Percentiles rank a stretch among this genome's conserved stretches.
phyloP scores from a whole-genome alignment of 2,113 vertebrate species.

The Rousettus leschenaultii region DNA sequence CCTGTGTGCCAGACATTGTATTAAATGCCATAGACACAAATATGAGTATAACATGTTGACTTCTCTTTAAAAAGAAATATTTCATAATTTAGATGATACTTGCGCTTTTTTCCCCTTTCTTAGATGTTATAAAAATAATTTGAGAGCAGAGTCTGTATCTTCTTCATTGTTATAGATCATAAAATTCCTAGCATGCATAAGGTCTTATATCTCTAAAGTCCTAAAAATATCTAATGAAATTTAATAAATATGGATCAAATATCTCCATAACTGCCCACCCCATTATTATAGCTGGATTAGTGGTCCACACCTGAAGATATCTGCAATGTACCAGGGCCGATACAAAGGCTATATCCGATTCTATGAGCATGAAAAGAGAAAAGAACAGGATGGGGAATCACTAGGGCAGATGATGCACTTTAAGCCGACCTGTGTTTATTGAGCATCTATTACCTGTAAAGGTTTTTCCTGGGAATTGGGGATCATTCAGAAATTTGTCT shows the following conservation, averaged over 20 bases:
- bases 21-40: neutral
- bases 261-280: no score
- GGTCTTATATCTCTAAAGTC: neutral
- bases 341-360: neutral
- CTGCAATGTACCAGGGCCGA: neutral
- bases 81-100: neutral
- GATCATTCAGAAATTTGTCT: neutral
- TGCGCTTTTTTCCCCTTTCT: neutral
- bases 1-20: neutral
- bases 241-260: neutral
- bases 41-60: neutral
- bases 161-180: neutral
- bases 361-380: neutral
- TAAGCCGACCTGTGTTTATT: neutral
- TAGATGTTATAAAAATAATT: neutral
- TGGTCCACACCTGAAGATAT: neutral
- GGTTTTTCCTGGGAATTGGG: neutral
- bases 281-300: no score
- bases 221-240: neutral
- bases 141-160: neutral
- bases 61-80: neutral
- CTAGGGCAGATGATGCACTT: neutral
- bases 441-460: neutral
- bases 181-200: neutral
- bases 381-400: neutral